Conservation (phyloP, 2,797 vertebrate species). For the Epinephelus coioides region DNA sequence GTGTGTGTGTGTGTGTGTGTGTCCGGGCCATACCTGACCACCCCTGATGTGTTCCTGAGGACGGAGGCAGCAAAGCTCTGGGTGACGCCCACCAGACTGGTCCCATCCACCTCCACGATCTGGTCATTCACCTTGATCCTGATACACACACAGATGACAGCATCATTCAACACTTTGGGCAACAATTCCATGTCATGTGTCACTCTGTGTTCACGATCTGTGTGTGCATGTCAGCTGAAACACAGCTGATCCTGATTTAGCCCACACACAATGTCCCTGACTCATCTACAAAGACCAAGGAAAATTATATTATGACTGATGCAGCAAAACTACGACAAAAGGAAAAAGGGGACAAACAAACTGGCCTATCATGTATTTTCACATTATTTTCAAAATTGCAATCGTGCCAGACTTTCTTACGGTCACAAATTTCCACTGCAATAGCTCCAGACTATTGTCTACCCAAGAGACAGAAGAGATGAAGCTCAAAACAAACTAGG, state of each 20-base stretch:
- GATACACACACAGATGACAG: slow-evolving; percentile 18
- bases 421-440: slow-evolving; percentile 30
- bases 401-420: slow-evolving; percentile 28
- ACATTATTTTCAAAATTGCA: slow-evolving; percentile 45
- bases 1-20: not conserved
- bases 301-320: not conserved
- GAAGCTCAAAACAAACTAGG: slow-evolving; percentile 53
- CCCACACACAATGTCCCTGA: not conserved
- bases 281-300: not conserved
- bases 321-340: slow-evolving; percentile 7
- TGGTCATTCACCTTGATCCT: slow-evolving; percentile 99
- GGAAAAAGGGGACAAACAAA: slow-evolving; percentile 23
- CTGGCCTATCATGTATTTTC: slow-evolving; percentile 26
- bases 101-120: slow-evolving; percentile 98
- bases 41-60: slow-evolving; percentile 97
- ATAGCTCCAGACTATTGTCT: slow-evolving; percentile 36
- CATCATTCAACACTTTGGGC: slow-evolving; percentile 5
- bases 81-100: slow-evolving; percentile 97
- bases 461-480: slow-evolving; percentile 69
- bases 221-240: slow-evolving; percentile 10
- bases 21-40: slow-evolving; percentile 90
- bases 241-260: not conserved
- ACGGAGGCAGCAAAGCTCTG: slow-evolving; percentile 98
- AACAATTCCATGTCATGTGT: not conserved
- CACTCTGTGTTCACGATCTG: not conserved